Base-by-base conservation (phyloP, 1,140 invertebrate genomes). In the Sitophilus oryzae region DNA sequence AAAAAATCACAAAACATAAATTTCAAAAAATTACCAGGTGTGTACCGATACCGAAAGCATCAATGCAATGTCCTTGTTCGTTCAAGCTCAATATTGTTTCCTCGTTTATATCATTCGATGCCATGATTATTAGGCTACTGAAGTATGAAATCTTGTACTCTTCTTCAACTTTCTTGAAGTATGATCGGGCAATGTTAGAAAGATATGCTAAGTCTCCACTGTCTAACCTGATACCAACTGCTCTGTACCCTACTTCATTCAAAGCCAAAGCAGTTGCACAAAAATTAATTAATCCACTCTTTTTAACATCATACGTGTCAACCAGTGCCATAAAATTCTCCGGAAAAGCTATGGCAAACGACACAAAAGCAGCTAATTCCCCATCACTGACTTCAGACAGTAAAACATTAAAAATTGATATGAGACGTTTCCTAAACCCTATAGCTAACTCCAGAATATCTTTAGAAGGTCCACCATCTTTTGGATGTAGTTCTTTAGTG, bases 61-160 rank as follows among this genome's bases (percentile, higher is more conserved):
- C 87, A 50, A 99, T 98, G 67, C 89, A 85, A 72, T 97, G 95
- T 19, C 89, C 90, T 77, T 99, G 96, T 70, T 98, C 94, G 71
- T 98, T 98, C 42, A 99, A 74, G 66, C 94, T 97, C 55, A 95
- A 79, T 68, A 99, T 98, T 2, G 95, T 99, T 60, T 99, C 96
- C 76, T 99, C 96, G 67, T 99, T 99, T 34, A 99, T 98, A 69
- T 99, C 96, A 75, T 99, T 99, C 15, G 94, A 98, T 1, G 95
- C 96, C 36, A 98, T 90, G 66, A 99, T 98, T 1, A 79, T 88
- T 51, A 98, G 72, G 40, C 85, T 77, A 14, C 81, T 77, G 74
- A 99, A 96, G 89, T 91, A 96, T 0, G 87, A 83, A 49, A 94
- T 68, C 60, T 89, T 77, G 60, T 85, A 89, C 67, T 82, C 78